Percentiles rank a stretch among this genome's conserved stretches.
Conservation (phyloP, 1,140 invertebrate species). For the Planococcus citri region DNA sequence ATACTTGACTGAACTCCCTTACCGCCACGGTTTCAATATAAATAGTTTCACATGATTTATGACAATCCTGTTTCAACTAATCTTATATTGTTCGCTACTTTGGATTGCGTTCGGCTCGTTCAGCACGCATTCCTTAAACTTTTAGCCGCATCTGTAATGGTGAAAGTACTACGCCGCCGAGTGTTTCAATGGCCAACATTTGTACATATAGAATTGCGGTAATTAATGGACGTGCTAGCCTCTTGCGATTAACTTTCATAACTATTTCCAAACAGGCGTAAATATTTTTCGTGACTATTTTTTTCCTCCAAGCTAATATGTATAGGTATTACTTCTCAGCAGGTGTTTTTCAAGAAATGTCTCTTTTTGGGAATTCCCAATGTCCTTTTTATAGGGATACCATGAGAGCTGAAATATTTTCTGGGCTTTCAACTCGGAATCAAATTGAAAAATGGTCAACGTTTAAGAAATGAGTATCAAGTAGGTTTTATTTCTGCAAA, state of each 20-base stretch:
- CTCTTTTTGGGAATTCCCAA: too few relatives aligned
- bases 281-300: too few relatives aligned
- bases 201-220: neutral
- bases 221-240: neutral
- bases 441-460: too few relatives aligned
- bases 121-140: neutral
- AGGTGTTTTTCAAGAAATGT: too few relatives aligned
- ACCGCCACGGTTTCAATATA: conserved; percentile 12
- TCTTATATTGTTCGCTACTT: conserved; percentile 12
- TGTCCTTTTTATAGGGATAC: too few relatives aligned
- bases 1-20: conserved; percentile 12
- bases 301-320: too few relatives aligned
- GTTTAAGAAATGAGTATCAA: too few relatives aligned
- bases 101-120: neutral
- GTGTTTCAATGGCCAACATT: neutral
- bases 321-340: too few relatives aligned
- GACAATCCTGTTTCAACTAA: conserved; percentile 17
- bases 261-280: too few relatives aligned
- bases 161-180: neutral
- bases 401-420: too few relatives aligned
- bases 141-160: neutral
- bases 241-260: neutral
- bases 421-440: too few relatives aligned
- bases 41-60: conserved; percentile 20
- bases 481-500: too few relatives aligned